Evolutionary conservation across 2,797 vertebrate species (phyloP), one percentile per base, ranked within the genome.

Genomic region (Megaceryle alcyon): DNA sequence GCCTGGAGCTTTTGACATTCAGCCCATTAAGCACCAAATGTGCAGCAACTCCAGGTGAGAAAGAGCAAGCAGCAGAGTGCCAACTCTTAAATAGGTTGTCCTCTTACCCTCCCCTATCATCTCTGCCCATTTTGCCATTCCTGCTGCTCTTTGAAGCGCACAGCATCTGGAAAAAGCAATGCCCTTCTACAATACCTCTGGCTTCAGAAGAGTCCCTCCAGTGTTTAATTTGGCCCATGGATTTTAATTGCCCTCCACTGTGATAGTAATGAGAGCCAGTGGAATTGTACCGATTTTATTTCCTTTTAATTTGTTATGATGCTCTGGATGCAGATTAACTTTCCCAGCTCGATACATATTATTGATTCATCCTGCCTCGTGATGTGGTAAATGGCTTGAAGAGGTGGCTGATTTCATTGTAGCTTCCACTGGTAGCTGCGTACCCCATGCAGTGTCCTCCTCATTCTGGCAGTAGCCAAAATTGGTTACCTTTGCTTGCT

Each of bases 281-380:
- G 91, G 94, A 90, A 91, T 93, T 94, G 86, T 79, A 87, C 78
- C 92, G 93, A 95, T 95, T 94, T 96, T 92, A 94, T 97, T 97
- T 96, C 82, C 97, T 96, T 97, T 97, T 96, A 96, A 97, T 97
- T 97, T 95, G 95, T 92, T 94, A 89, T 84, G 75, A 93, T 93
- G 90, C 96, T 96, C 88, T 94, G 90, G 87, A 88, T 97, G 93
- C 84, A 93, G 91, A 97, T 95, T 93, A 97, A 81, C 90, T 97
- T 93, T 94, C 72, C 77, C 84, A 75, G 95, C 95, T 97, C 90
- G 0, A 77, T 95, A 77, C 65, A 23, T 90, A 44, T 90, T 96
- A 97, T 97, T 94, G 96, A 97, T 96, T 95, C 90, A 71, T 89
- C 51, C 87, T 95, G 79, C 77, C 89, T 96, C 8, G 0, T 93